Percentiles rank a stretch among this genome's conserved stretches.
These are phyloP conservation scores for Diarsia mendica DNA, from an alignment of 2,888 invertebrate species.

Conservation along the genomic window DNA sequence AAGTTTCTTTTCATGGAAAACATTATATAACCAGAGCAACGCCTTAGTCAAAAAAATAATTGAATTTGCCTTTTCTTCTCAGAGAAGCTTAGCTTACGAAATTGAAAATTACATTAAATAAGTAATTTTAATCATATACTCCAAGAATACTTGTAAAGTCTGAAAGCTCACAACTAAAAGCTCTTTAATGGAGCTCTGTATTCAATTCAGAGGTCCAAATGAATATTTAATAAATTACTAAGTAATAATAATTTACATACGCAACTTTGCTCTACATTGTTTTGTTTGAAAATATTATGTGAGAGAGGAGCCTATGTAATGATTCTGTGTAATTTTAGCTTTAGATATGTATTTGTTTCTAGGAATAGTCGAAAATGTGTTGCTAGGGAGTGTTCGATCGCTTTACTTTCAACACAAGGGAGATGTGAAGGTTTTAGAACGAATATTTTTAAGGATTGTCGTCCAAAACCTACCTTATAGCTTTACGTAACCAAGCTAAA, in stretches of 20 bases:
- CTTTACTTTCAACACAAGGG: background rate
- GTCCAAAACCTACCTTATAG: too few relatives aligned
- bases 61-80: background rate
- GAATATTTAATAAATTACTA: slow-evolving; percentile 54
- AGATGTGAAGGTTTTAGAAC: background rate
- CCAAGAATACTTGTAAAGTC: slow-evolving; percentile 26
- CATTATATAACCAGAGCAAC: background rate
- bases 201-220: slow-evolving; percentile 45
- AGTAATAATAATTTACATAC: slow-evolving; percentile 38
- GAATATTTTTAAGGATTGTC: too few relatives aligned
- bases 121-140: slow-evolving; percentile 17
- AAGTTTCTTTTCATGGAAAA: background rate
- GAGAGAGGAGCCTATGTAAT: slow-evolving; percentile 1
- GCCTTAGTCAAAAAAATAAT: background rate
- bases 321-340: background rate
- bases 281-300: slow-evolving; percentile 27
- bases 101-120: slow-evolving; percentile 1
- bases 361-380: background rate
- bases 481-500: too few relatives aligned
- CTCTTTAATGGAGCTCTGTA: slow-evolving; percentile 27
- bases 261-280: slow-evolving; percentile 18
- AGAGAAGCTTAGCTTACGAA: background rate
- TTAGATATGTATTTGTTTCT: background rate
- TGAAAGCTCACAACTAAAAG: slow-evolving; percentile 43
- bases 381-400: slow-evolving; percentile 2